Base-by-base conservation (phyloP, 2,888 invertebrate genomes). In the Eristalis intricaria region DNA sequence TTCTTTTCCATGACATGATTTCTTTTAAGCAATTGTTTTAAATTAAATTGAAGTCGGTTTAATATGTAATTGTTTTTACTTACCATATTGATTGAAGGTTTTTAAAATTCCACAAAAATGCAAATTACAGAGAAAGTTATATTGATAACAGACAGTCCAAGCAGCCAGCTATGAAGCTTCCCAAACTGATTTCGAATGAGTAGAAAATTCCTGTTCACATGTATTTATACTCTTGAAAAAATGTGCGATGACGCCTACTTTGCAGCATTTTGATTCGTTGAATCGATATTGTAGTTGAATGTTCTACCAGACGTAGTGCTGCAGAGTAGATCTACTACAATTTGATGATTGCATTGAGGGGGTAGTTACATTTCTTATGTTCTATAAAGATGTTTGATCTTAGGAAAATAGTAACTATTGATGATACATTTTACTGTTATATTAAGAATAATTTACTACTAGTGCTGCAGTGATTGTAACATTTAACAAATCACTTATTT, bases 131-230 rank as follows among this genome's bases (percentile, higher is more conserved):
- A 91, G 89, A 91, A 89, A 90, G 90, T 90, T 89, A 89, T 90
- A 81, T 88, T 85, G 85, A 70, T 88, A 82, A 83, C 89, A 82
- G 71, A 88, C 89, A 94, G 94, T 94, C 94, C 94, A 93, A 94
- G 92, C 91, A 93, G 95, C 95, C 95, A 94, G 95, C 94, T 93
- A 95, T 95, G 95, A 94, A 95, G 95, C 94, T 95, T 94, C 94
- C 95, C 95, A 94, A 95, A 95, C 95, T 94, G 94, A 94, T 94
- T 93, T 93, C 94, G 94, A 93, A 90, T 90, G 90, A 90, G 90
- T 90, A 89, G 91, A 92, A 94, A 93, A 92, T 91, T 91, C 92
- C 91, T 92, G 92, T 93, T 91, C 91, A 90, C 92, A 91, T 90
- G 91, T 93, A 94, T 95, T 94, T 96, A 96, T 95, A 95, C 87